Evolutionary conservation across 2,888 invertebrate genomes (phyloP).

Genomic region (Lasioglossum pauxillum): DNA sequence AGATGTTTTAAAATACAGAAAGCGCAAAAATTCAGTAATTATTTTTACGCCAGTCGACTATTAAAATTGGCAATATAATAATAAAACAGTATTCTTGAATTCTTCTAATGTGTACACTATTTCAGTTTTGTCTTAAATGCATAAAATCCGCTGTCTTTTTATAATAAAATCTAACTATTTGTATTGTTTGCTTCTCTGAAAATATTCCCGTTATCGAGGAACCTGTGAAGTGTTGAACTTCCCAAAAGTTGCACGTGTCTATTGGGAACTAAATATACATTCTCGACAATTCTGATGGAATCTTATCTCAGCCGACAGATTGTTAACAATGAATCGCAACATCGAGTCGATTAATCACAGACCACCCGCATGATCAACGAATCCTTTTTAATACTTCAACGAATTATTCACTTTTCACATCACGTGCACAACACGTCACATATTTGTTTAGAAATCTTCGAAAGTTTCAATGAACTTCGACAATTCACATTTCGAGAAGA

Average conservation of each 20-base stretch:
- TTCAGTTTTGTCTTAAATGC: too few relatives aligned
- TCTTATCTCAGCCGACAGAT: constrained; percentile 1
- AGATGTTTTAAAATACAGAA: not conserved
- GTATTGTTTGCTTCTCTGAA: not conserved
- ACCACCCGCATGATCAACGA: not conserved
- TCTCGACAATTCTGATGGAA: not conserved
- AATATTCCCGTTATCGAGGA: not conserved
- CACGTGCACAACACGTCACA: not conserved
- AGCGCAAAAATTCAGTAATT: not conserved
- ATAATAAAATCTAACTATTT: not conserved
- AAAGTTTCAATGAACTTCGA: not conserved
- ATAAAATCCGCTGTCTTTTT: too few relatives aligned
- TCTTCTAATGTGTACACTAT: too few relatives aligned
- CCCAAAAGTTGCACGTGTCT: not conserved
- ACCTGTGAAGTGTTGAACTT: not conserved
- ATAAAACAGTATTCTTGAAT: too few relatives aligned
- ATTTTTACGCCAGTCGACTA: not conserved
- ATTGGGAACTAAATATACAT: not conserved
- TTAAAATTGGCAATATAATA: not conserved
- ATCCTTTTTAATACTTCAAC: not conserved
- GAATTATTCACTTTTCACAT: not conserved
- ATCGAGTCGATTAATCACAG: not conserved
- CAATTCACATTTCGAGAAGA: not conserved
- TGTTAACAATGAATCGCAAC: not conserved
- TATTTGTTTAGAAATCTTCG: not conserved